A percentile compares a stretch with the other conserved stretches of the same genome.
These are phyloP conservation scores for Peromyscus californicus DNA, from an alignment of 2,113 vertebrate genomes.

Conservation along the genomic window DNA sequence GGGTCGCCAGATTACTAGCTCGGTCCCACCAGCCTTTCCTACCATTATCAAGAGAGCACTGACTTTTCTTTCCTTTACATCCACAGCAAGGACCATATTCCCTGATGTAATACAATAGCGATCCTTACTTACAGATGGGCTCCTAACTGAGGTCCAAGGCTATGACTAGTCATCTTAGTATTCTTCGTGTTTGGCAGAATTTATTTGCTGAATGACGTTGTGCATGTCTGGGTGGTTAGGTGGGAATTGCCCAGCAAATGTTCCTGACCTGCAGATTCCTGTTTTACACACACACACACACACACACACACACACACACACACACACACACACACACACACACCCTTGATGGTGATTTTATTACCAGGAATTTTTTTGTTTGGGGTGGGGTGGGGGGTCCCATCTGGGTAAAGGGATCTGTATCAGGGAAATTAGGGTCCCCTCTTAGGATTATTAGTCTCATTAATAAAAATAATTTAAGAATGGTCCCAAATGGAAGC, in stretches of 20 bases:
- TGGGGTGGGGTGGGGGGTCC: neutral
- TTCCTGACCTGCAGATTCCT: neutral
- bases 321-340: neutral
- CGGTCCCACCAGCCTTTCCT: neutral
- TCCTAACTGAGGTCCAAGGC: neutral
- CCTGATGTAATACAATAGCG: rapidly evolving
- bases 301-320: neutral
- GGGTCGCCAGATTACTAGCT: neutral
- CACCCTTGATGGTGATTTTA: neutral
- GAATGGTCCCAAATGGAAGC: neutral
- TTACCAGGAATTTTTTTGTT: neutral
- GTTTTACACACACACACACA: neutral
- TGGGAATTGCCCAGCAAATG: neutral
- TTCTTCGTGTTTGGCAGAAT: constrained; percentile 4
- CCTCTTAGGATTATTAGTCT: neutral
- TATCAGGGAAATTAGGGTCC: neutral
- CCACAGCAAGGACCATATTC: neutral
- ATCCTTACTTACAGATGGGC: neutral
- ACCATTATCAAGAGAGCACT: neutral
- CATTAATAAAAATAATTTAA: neutral
- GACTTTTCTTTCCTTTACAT: neutral
- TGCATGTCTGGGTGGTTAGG: neutral
- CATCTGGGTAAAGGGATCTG: neutral
- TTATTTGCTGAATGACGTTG: neutral
- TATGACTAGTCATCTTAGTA: neutral